These are phyloP conservation scores for Fragum sueziense DNA, from an alignment of 2,888 invertebrate genomes.

Conservation along the genomic window DNA sequence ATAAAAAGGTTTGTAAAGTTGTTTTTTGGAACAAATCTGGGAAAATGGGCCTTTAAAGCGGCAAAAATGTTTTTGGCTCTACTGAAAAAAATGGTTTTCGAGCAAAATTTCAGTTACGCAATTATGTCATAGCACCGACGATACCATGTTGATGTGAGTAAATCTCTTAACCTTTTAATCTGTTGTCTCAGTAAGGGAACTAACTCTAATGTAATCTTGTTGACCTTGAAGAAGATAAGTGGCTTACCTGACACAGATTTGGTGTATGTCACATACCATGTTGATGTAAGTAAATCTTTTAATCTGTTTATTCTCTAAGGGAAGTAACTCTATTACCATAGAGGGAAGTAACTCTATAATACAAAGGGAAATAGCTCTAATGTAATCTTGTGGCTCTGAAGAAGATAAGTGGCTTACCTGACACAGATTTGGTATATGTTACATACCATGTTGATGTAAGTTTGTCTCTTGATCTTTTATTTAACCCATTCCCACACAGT, in stretches of 20 bases:
- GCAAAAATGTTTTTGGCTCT: too few species aligned
- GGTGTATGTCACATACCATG: slow-evolving; percentile 92
- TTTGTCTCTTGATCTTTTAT: too few species aligned
- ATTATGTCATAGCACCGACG: too few species aligned
- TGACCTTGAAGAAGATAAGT: slow-evolving; percentile 87
- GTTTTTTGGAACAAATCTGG: too few species aligned
- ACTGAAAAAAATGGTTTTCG: too few species aligned
- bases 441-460: slow-evolving; percentile 91
- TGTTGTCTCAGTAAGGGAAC: slow-evolving; percentile 54
- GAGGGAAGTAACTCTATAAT: slow-evolving; percentile 81
- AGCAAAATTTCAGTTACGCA: too few species aligned
- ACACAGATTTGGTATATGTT: slow-evolving; percentile 90
- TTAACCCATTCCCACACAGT: too few species aligned
- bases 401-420: slow-evolving; percentile 87
- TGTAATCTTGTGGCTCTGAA: slow-evolving; percentile 91
- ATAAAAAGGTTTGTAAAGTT: too few species aligned
- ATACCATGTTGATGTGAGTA: too few species aligned
- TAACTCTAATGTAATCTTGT: slow-evolving; percentile 88
- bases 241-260: slow-evolving; percentile 89
- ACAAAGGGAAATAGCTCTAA: slow-evolving; percentile 92
- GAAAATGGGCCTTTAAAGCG: too few species aligned
- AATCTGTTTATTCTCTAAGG: too few species aligned
- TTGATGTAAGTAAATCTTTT: slow-evolving; percentile 87
- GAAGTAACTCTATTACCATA: slow-evolving; percentile 44
- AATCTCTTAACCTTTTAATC: too few species aligned